A percentile compares a stretch with the other conserved stretches of the same genome.
These are phyloP conservation scores for Epinotia nisella DNA, from an alignment of 2,888 invertebrate genomes.

Conservation along the genomic window DNA sequence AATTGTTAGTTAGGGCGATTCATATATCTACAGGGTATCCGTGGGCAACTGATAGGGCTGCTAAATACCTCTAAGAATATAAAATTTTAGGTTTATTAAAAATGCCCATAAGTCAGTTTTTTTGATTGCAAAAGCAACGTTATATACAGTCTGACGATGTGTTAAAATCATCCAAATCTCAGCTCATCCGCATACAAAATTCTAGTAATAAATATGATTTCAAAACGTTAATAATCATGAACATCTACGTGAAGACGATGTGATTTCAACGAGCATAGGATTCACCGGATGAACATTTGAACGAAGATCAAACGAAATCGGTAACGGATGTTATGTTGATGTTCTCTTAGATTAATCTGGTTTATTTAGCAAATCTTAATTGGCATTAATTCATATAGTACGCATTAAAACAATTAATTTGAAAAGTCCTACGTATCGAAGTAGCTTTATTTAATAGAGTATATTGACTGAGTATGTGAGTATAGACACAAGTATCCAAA, in stretches of 20 bases:
- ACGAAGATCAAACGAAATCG: conserved; percentile 21
- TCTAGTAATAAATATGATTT: conserved; percentile 3
- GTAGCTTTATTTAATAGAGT: too few species aligned
- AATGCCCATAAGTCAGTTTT: too few species aligned
- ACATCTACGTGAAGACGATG: conserved; percentile 10
- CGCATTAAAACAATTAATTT: neutral
- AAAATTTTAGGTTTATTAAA: too few species aligned
- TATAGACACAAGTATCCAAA: too few species aligned
- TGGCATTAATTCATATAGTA: neutral
- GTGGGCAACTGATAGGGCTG: too few species aligned
- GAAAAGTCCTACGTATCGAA: neutral
- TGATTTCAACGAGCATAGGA: neutral
- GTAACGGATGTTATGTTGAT: conserved; percentile 25
- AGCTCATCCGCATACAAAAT: neutral
- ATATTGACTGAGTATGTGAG: too few species aligned
- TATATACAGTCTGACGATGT: too few species aligned
- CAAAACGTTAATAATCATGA: conserved; percentile 6
- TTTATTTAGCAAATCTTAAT: conserved; percentile 5
- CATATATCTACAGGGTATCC: too few species aligned
- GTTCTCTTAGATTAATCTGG: conserved; percentile 13
- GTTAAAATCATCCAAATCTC: neutral
- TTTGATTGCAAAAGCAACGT: too few species aligned
- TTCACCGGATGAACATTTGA: conserved; percentile 8
- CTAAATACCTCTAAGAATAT: too few species aligned
- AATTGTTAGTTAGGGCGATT: neutral